These are phyloP conservation scores for Uropsilus gracilis DNA, from an alignment of 2,113 vertebrate species.

Conservation along the genomic window DNA sequence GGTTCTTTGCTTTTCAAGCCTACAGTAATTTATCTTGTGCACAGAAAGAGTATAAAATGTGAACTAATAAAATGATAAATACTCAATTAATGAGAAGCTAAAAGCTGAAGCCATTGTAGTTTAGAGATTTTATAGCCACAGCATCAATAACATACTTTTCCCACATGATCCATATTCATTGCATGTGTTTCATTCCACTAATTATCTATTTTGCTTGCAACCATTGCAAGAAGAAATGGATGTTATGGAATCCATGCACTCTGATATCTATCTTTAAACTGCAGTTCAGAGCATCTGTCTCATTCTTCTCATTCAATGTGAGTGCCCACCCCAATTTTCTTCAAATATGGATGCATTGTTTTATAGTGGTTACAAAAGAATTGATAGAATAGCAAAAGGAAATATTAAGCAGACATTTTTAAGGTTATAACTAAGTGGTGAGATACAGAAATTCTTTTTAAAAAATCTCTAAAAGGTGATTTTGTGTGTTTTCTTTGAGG, in stretches of 20 bases:
- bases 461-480: neutral
- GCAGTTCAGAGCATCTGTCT: neutral
- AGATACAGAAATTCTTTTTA: neutral
- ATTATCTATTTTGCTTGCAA: slow-evolving; percentile 9
- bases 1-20: neutral
- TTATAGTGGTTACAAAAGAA: neutral
- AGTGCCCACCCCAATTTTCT: neutral
- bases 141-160: neutral
- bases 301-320: neutral
- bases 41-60: neutral
- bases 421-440: neutral
- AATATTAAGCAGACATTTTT: neutral
- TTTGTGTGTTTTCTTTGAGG: neutral
- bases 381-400: neutral
- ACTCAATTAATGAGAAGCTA: slow-evolving; percentile 42
- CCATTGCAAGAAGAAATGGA: neutral
- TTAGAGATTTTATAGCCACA: neutral
- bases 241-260: neutral
- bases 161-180: neutral
- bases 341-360: neutral
- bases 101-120: slow-evolving; percentile 17
- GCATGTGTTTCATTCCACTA: neutral
- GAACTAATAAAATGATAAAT: slow-evolving; percentile 64
- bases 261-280: neutral
- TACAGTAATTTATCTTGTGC: slow-evolving; percentile 15